Evolutionary conservation across 1,140 invertebrate species (phyloP).

Genomic region (Heliconius hewitsoni): DNA sequence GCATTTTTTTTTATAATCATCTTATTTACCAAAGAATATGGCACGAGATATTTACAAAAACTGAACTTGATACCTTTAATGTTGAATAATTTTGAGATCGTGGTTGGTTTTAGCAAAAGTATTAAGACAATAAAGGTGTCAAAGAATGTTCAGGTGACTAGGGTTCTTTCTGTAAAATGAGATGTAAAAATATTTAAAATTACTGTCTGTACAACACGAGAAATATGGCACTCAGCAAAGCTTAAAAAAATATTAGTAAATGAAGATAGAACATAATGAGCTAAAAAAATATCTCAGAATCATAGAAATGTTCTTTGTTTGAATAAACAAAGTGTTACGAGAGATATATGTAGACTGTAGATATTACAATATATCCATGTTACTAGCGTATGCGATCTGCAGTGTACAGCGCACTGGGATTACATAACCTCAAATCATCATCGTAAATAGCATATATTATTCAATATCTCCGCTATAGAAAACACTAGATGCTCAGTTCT

Average conservation of each 20-base stretch:
- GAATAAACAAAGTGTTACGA: conserved; percentile 25
- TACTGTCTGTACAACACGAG: too few species aligned
- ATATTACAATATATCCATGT: conserved; percentile 22
- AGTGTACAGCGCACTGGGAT: conserved; percentile 66
- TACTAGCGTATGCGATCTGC: conserved; percentile 48
- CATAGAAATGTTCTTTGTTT: conserved; percentile 13
- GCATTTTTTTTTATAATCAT: too few species aligned
- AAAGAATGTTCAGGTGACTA: too few species aligned
- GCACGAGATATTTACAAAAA: too few species aligned
- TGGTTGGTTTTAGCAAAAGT: too few species aligned
- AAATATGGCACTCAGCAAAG: too few species aligned
- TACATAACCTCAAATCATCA: conserved; percentile 65
- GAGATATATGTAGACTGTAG: conserved; percentile 24
- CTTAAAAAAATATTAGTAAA: background rate
- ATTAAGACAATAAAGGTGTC: too few species aligned
- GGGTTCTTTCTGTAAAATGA: too few species aligned
- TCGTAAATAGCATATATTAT: conserved; percentile 62
- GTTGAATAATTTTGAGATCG: too few species aligned
- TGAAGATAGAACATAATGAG: background rate
- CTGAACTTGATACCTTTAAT: too few species aligned
- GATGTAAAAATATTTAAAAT: too few species aligned
- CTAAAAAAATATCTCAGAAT: background rate
- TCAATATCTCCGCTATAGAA: conserved; percentile 53
- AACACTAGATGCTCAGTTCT: conserved; percentile 49
- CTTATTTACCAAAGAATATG: too few species aligned